A percentile compares a stretch with the other conserved stretches of the same genome.
Evolutionary conservation across 2,797 vertebrate genomes (phyloP).

Genomic region (Muscicapa comitata): DNA sequence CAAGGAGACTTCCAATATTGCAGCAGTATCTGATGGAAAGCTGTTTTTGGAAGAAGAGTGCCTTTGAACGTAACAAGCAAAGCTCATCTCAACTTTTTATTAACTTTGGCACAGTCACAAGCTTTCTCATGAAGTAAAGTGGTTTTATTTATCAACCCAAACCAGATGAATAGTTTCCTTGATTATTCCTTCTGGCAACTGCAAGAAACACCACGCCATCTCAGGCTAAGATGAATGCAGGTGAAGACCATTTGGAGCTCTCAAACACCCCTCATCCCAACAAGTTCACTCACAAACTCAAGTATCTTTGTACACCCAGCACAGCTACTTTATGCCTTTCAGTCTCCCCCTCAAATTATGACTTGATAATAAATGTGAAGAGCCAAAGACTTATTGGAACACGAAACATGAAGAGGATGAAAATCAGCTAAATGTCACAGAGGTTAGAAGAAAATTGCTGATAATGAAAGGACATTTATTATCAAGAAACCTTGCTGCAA

Average conservation of each 20-base stretch:
- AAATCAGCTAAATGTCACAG: neutral
- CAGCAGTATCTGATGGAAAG: constrained; percentile 20
- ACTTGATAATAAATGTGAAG: neutral
- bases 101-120: constrained; percentile 42
- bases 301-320: neutral
- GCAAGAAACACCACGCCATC: neutral
- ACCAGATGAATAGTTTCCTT: constrained; percentile 13
- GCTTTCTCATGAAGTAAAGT: constrained; percentile 2
- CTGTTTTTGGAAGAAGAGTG: neutral
- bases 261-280: neutral
- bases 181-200: neutral
- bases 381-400: neutral
- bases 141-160: constrained; percentile 38
- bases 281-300: neutral
- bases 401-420: neutral
- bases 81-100: constrained; percentile 53
- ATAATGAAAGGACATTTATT: neutral
- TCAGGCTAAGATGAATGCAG: neutral
- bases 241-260: neutral
- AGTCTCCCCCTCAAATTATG: neutral
- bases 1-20: neutral
- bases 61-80: constrained; percentile 37
- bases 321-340: neutral
- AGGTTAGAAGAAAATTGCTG: neutral
- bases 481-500: neutral